Evolutionary conservation across 2,113 vertebrate species (phyloP).

Genomic region (Nibea albiflora): DNA sequence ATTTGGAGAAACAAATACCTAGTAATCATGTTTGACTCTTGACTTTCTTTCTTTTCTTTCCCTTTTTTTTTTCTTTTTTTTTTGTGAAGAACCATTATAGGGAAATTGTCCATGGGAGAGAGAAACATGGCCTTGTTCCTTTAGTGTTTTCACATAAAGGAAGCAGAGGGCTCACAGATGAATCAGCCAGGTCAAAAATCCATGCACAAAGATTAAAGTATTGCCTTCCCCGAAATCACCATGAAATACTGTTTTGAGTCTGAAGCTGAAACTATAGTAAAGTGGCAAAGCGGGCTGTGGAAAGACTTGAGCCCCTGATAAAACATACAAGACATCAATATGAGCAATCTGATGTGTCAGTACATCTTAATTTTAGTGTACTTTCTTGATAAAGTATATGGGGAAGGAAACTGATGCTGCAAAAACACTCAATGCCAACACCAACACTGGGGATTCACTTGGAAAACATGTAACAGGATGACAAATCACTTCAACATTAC

Average conservation of each 20-base stretch:
- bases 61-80: neutral
- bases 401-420: neutral
- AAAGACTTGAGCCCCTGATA: slow-evolving; percentile 9
- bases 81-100: slow-evolving; percentile 31
- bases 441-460: neutral
- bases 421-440: neutral
- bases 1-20: slow-evolving; percentile 31
- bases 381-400: neutral
- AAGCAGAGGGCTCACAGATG: slow-evolving; percentile 4
- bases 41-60: neutral
- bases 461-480: neutral
- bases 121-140: slow-evolving; percentile 4
- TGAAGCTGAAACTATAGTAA: slow-evolving; percentile 1
- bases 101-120: slow-evolving; percentile 24
- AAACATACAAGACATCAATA: neutral
- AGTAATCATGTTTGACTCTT: slow-evolving; percentile 44
- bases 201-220: slow-evolving; percentile 17
- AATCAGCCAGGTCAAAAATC: slow-evolving; percentile 29
- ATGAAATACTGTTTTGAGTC: slow-evolving; percentile 18
- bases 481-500: neutral
- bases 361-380: neutral
- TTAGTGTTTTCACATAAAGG: slow-evolving; percentile 22
- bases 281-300: neutral
- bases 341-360: neutral
- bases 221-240: slow-evolving; percentile 9